phyloP scores from a whole-genome alignment of 2,113 vertebrate genomes.

The Mesoclemmys tuberculata region DNA sequence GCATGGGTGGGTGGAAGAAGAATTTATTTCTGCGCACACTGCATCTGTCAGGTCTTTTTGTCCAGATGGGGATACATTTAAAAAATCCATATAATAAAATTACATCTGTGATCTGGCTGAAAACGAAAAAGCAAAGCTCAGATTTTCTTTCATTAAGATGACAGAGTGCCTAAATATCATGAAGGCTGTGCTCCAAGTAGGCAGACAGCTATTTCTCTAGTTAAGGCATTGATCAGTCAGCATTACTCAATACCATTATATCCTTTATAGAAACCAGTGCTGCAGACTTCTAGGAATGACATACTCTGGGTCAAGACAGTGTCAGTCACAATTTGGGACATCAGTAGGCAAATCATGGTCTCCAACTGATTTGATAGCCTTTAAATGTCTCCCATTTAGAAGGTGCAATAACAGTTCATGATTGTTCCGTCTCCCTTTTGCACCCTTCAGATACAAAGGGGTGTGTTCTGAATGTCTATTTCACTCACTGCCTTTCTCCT shows the following conservation, averaged over 20 bases:
- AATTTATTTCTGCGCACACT: slow-evolving; percentile 38
- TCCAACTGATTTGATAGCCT: not conserved
- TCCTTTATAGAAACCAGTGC: not conserved
- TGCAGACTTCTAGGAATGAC: not conserved
- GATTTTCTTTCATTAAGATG: slow-evolving; percentile 13
- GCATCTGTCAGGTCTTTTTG: slow-evolving; percentile 23
- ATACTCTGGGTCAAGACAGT: not conserved
- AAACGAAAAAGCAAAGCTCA: not conserved
- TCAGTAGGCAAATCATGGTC: not conserved
- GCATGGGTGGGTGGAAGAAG: not conserved
- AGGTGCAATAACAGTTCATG: not conserved
- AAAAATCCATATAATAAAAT: slow-evolving; percentile 10
- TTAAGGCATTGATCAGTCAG: not conserved
- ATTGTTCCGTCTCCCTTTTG: not conserved
- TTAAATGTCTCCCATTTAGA: not conserved
- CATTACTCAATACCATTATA: not conserved
- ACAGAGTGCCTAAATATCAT: not conserved
- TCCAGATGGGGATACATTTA: slow-evolving; percentile 14
- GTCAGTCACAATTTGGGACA: not conserved
- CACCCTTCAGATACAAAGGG: not conserved
- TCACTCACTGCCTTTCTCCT: not conserved
- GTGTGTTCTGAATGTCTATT: accelerated
- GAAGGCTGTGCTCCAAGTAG: not conserved
- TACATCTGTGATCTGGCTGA: slow-evolving; percentile 2
- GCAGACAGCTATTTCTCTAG: not conserved